These are phyloP conservation scores for Capitella teleta DNA, from an alignment of 1,140 invertebrate species.

Conservation along the genomic window DNA sequence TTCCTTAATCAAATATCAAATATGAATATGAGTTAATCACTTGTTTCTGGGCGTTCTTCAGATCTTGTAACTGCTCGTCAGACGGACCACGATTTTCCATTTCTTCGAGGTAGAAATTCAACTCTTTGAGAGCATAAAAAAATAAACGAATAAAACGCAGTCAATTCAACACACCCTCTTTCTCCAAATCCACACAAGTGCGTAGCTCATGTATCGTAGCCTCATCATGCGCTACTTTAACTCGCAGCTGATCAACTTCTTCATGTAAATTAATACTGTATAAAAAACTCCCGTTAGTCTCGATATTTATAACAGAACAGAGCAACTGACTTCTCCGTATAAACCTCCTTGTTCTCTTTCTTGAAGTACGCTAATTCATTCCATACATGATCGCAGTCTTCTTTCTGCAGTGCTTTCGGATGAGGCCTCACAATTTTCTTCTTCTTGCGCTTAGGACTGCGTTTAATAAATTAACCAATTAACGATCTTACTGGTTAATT, in stretches of 20 bases:
- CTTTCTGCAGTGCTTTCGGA: slow-evolving; percentile 27
- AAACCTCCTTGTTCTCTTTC: slow-evolving; percentile 30
- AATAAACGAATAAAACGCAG: no score
- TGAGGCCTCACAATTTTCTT: slow-evolving; percentile 25
- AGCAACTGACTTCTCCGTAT: slow-evolving; percentile 25
- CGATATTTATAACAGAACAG: background rate
- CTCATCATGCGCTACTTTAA: slow-evolving; percentile 29
- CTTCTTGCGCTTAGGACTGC: slow-evolving; percentile 15
- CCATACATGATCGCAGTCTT: slow-evolving; percentile 35
- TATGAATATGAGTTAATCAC: no score
- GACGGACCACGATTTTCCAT: no score
- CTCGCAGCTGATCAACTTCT: slow-evolving; percentile 29
- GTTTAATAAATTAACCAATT: no score
- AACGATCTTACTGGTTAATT: no score
- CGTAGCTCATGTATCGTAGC: slow-evolving; percentile 32
- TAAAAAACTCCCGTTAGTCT: background rate
- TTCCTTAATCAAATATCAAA: no score
- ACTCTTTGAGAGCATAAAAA: no score
- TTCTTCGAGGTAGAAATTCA: no score
- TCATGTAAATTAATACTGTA: slow-evolving; percentile 29
- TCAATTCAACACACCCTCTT: slow-evolving; percentile 29
- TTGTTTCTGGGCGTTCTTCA: no score
- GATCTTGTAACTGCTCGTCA: no score
- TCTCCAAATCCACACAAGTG: slow-evolving; percentile 24
- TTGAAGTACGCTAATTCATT: slow-evolving; percentile 37